Evolutionary conservation across 2,797 vertebrate genomes (phyloP), one percentile per base, ranked within the genome.

Genomic region (Yasuhikotakia modesta): DNA sequence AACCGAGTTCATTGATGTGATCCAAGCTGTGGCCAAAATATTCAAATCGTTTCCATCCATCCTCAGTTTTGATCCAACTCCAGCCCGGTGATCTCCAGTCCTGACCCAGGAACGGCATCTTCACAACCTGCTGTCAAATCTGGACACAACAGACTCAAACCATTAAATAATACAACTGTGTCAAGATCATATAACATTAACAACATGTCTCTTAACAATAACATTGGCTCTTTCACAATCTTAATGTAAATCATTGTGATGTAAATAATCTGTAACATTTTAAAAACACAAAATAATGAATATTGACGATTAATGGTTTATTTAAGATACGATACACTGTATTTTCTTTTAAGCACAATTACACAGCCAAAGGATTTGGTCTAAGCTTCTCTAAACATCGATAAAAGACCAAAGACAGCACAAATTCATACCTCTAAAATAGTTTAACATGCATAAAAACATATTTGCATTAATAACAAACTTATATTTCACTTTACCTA

Each of bases 1-100:
- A 76, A 22, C 91, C 87, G 43, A 95, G 89, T 32, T 91, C 92
- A 86, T 81, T 88, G 76, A 85, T 91, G 79, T 92, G 91, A 60
- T 91, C 90, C 73, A 94, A 78, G 2, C 93, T 92, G 11, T 91
- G 90, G 80, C 88, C 91, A 79, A 93, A 95, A 22, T 92, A 85
- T 65, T 96, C 92, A 61, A 92, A 95, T 84, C 95, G 92, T 83
- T 96, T 97, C 98, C 98, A 99, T 76, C 98, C 98, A 32, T 95
- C 93, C 72, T 96, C 95, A 2, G 96, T 98, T 90, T 98, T 99
- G 84, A 94, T 94, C 98, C 97, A 99, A 79, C 92, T 95, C 96
- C 96, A 97, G 46, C 98, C 98, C 32, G 98, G 97, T 0, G 98
- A 98, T 85, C 98, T 93, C 98, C 98, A 99, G 83, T 99, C 98